Conservation (phyloP, 1,140 invertebrate genomes). For the Drusus annulatus region DNA sequence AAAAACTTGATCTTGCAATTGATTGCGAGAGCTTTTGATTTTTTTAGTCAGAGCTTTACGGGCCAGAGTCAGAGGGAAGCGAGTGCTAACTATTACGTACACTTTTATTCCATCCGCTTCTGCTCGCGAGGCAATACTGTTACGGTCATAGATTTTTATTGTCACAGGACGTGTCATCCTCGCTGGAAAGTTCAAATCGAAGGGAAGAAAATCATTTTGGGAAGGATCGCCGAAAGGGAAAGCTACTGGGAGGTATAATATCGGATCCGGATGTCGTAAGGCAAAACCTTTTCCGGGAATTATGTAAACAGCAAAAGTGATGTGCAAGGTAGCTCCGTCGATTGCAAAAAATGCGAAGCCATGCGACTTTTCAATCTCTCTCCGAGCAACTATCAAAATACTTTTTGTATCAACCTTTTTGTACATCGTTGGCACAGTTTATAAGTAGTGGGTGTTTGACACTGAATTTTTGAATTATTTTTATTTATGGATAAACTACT, state of each 20-base stretch:
- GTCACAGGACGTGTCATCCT: conserved; percentile 45
- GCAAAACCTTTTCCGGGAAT: conserved; percentile 21
- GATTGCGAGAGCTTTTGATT: conserved; percentile 36
- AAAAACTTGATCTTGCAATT: conserved; percentile 44
- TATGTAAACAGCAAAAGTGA: conserved; percentile 16
- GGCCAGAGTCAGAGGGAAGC: neutral
- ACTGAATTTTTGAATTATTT: too few species aligned
- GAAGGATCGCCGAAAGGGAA: neutral
- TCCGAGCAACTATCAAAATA: too few species aligned
- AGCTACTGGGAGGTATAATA: conserved; percentile 21
- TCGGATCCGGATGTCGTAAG: conserved; percentile 12
- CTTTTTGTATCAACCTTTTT: too few species aligned
- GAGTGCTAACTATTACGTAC: conserved; percentile 46
- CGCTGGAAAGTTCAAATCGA: neutral
- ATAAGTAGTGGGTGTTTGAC: too few species aligned
- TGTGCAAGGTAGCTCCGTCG: neutral
- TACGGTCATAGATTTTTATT: conserved; percentile 59
- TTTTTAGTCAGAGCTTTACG: conserved; percentile 36
- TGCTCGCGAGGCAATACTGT: conserved; percentile 50
- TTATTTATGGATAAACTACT: too few species aligned
- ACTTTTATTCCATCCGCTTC: conserved; percentile 45
- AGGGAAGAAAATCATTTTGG: neutral
- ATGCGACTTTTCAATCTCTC: too few species aligned
- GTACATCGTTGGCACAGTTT: too few species aligned
- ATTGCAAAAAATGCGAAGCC: neutral